phyloP scores from a whole-genome alignment of 2,113 vertebrate genomes.

The Tympanuchus pallidicinctus region DNA sequence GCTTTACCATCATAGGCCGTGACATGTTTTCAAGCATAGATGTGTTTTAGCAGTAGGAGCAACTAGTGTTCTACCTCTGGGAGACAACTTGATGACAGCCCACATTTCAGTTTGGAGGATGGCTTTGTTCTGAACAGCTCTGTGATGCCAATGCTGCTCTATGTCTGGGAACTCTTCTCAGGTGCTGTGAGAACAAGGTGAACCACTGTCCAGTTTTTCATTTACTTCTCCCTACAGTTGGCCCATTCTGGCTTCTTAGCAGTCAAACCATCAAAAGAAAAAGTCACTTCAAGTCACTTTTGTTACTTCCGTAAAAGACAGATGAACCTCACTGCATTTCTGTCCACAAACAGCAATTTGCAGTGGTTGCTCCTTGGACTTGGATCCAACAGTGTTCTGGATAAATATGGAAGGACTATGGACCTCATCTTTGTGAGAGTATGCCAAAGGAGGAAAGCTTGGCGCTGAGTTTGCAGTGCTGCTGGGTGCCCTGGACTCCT shows the following conservation, averaged over 20 bases:
- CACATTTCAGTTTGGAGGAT: background rate
- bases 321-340: background rate
- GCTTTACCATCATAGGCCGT: background rate
- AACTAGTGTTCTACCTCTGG: background rate
- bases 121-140: background rate
- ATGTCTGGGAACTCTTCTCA: background rate
- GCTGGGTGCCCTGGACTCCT: background rate
- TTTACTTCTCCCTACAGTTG: background rate
- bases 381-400: background rate
- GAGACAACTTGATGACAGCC: background rate
- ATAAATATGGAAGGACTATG: background rate
- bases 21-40: background rate
- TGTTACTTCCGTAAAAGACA: background rate
- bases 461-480: rapidly evolving
- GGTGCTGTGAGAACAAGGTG: background rate
- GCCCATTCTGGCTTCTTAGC: background rate
- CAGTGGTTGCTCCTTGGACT: background rate
- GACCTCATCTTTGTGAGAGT: background rate
- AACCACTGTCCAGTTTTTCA: background rate
- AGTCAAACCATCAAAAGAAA: background rate
- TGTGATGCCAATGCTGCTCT: background rate
- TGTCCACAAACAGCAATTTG: background rate
- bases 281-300: background rate
- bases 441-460: background rate
- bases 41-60: background rate